phyloP scores from a whole-genome alignment of 2,888 invertebrate genomes.

The Drosophila affinis region DNA sequence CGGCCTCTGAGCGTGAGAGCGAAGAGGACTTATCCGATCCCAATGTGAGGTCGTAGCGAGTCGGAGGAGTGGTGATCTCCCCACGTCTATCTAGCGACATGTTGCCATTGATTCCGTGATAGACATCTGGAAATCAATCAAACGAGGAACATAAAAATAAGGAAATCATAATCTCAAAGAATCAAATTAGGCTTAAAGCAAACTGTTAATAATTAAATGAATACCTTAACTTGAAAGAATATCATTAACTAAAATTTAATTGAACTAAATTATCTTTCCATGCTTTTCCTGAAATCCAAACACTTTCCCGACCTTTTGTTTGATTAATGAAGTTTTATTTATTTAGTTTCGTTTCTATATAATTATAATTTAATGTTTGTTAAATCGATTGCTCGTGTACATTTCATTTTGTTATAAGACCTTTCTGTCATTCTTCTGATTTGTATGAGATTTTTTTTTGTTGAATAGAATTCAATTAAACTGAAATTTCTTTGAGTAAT shows the following conservation, averaged over 20 bases:
- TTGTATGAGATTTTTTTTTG: slow-evolving; percentile 20
- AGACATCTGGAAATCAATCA: slow-evolving; percentile 70
- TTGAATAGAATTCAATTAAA: slow-evolving; percentile 35
- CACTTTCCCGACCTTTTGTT: slow-evolving; percentile 29
- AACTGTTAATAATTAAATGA: not conserved
- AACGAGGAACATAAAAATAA: slow-evolving; percentile 6
- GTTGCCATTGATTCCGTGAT: slow-evolving; percentile 84
- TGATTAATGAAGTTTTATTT: slow-evolving; percentile 80
- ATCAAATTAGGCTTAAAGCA: not conserved
- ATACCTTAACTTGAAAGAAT: not conserved
- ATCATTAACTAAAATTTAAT: slow-evolving; percentile 1
- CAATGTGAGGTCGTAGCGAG: slow-evolving; percentile 82
- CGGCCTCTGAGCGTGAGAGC: slow-evolving; percentile 83
- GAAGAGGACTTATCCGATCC: slow-evolving; percentile 84
- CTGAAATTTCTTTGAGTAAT: slow-evolving; percentile 32
- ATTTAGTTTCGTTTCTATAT: slow-evolving; percentile 69
- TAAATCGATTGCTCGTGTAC: slow-evolving; percentile 68
- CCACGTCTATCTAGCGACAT: slow-evolving; percentile 83
- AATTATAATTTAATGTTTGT: slow-evolving; percentile 62
- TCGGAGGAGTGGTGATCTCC: slow-evolving; percentile 76
- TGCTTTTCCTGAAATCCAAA: slow-evolving; percentile 6
- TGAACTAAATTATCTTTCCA: not conserved
- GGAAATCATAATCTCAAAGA: slow-evolving; percentile 24
- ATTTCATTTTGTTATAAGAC: slow-evolving; percentile 32
- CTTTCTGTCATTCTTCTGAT: slow-evolving; percentile 22